Base-by-base conservation (phyloP, 2,113 vertebrate species). In the Hymenochirus boettgeri region DNA sequence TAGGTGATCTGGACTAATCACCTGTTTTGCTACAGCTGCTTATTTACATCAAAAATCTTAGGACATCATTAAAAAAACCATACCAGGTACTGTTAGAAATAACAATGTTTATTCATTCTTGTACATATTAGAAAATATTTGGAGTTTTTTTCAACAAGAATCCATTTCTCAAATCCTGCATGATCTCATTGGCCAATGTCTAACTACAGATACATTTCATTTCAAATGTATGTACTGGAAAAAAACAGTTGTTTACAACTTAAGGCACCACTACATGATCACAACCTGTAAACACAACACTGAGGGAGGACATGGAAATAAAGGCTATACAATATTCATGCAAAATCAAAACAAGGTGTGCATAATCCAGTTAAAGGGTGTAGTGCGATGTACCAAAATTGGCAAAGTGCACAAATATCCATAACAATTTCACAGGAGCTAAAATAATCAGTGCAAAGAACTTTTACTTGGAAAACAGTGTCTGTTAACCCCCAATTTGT, bases 241-340 rank as follows among this genome's bases (percentile, higher is more conserved):
- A 79, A 84, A 77, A n/a, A n/a, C n/a, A 74, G 79, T 73, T 86
- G 39, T 71, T 75, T 76, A 82, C 78, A 83, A 87, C 77, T 76
- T 92, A 87, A 95, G 92, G 90, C 93, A 92, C 90, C 80, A 85
- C 80, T 84, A 91, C 84, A 85, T 82, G 76, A 85, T 80, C 81
- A 86, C 85, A 80, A 82, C 59, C 74, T 79, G 76, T 79, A 79
- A 82, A 82, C 70, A 82, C 72, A 83, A 76, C 79, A 84, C 64
- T 75, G 65, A 79, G 78, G 66, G 0, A 79, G 72, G 79, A 85
- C 73, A 70, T 70, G 37, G 54, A 39, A 12, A 75, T 61, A 35
- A 73, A 74, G 74, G 62, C 75, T 79, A 79, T 65, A 76, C 60
- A 42, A n/a, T n/a, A 42, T 17, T 73, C 90, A 88, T 91, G 89